Evolutionary conservation across 35 echinoderm and acorn worm genomes (phyloP).

Genomic region (Stichopus chloronotus): DNA sequence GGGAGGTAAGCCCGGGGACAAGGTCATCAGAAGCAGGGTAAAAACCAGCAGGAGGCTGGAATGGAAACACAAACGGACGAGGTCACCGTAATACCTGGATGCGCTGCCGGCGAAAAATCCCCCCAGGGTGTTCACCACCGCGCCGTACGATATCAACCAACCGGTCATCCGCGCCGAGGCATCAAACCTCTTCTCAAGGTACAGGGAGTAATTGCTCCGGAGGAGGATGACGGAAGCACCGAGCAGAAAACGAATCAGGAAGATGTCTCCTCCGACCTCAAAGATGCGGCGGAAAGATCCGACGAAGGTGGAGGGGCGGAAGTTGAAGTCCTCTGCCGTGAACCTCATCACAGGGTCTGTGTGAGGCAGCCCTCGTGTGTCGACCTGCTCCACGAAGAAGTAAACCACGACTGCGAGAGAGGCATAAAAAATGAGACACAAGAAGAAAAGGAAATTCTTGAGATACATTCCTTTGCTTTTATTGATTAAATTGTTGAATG

Average conservation of each 20-base stretch:
- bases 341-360: constrained; percentile 51
- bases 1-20: neutral
- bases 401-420: constrained; percentile 30
- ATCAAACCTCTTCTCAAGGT: constrained; percentile 57
- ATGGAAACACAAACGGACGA: constrained; percentile 37
- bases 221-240: constrained; percentile 51
- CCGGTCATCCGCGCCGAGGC: constrained; percentile 63
- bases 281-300: constrained; percentile 52
- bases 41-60: constrained; percentile 23
- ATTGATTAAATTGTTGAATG: too few species aligned
- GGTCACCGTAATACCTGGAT: constrained; percentile 53
- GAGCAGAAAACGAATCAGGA: constrained; percentile 63
- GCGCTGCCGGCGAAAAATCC: constrained; percentile 56
- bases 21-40: constrained; percentile 36
- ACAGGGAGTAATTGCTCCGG: constrained; percentile 67
- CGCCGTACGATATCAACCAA: constrained; percentile 67
- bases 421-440: neutral
- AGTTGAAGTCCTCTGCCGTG: constrained; percentile 45
- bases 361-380: neutral
- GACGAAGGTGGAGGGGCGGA: constrained; percentile 35
- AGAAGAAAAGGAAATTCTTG: neutral
- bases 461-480: neutral
- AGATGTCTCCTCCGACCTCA: constrained; percentile 43
- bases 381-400: constrained; percentile 49
- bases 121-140: constrained; percentile 10